Percentiles rank a stretch among this genome's conserved stretches.
Evolutionary conservation across 1,140 invertebrate genomes (phyloP).

Genomic region (Platyura marginata): DNA sequence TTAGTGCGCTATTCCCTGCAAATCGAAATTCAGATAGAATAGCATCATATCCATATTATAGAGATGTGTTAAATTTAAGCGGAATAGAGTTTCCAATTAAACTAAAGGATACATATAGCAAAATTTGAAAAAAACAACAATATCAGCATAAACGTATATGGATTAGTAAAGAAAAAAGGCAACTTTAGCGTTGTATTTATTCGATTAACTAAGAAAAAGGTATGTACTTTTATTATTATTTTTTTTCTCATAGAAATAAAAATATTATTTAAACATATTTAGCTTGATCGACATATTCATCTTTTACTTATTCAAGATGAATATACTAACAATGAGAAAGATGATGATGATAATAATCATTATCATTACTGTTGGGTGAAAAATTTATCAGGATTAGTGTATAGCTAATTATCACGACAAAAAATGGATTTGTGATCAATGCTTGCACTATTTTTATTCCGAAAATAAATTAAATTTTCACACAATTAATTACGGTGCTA

Average conservation of each 20-base stretch:
- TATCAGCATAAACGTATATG: neutral
- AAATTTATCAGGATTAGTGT: neutral
- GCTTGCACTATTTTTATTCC: neutral
- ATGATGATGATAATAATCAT: slow-evolving; percentile 1
- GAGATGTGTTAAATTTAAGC: neutral
- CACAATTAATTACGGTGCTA: neutral
- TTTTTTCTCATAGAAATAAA: neutral
- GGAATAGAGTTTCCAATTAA: neutral
- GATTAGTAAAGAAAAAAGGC: neutral
- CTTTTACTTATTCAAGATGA: neutral
- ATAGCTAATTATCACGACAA: neutral
- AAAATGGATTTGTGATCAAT: neutral
- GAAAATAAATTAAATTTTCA: neutral
- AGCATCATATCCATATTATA: slow-evolving; percentile 7
- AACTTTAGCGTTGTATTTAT: neutral
- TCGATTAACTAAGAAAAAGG: neutral
- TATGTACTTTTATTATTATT: neutral
- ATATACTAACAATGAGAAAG: neutral
- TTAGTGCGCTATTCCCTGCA: slow-evolving; percentile 5
- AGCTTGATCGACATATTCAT: too few relatives aligned
- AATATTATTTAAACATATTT: too few relatives aligned
- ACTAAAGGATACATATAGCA: neutral
- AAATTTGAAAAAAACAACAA: neutral
- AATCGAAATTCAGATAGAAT: slow-evolving; percentile 1
- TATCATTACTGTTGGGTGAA: slow-evolving; percentile 4